Base-by-base conservation (phyloP, 1,140 invertebrate species). In the Rhagoletis zephyria region DNA sequence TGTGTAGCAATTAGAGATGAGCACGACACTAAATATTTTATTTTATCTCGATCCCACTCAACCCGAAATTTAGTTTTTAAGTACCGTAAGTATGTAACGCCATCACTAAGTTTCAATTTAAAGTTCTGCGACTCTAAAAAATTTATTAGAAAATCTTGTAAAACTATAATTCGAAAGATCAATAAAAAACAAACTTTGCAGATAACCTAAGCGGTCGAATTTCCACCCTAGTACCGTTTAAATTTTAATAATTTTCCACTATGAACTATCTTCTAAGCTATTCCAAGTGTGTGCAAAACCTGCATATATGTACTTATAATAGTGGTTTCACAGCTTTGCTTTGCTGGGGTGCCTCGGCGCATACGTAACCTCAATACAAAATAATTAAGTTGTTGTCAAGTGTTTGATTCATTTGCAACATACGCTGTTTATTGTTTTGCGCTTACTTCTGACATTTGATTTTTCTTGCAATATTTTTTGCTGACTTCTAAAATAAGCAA, bases 331-430 rank as follows among this genome's bases (percentile, higher is more conserved):
- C 48, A 56, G 74, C 42, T 74, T 48, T 74, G 70, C 70, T 16
- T 74, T 40, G 40, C 30, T 74, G 70, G 48, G 30, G 19, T 81
- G 74, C 30, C 74, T 3, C 56, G 74, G 74, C 74, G 74, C 56
- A 81, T 81, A 81, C 74, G 74, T 48, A 81, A 56, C 74, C 74
- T 30, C 74, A 81, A 81, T 81, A 81, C 74, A 81, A 81, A 81
- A 81, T 81, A 81, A 81, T 59, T 81, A 81, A 81, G 74, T 81
- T 56, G 48, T 30, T 81, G 48, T 81, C 74, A 81, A 59, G 74
- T 81, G 9, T 81, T 56, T 81, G 74, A 81, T 19, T 81, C 74
- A 81, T 56, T 81, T 74, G 42, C 70, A 51, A 56, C 30, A 30
- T 19, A 7, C 1, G 9, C 48, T 30, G 45, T 81, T 81, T 81